Percentiles rank a stretch among this genome's conserved stretches.
phyloP scores from a whole-genome alignment of 2,888 invertebrate species.

The Cantharis flavilabris region DNA sequence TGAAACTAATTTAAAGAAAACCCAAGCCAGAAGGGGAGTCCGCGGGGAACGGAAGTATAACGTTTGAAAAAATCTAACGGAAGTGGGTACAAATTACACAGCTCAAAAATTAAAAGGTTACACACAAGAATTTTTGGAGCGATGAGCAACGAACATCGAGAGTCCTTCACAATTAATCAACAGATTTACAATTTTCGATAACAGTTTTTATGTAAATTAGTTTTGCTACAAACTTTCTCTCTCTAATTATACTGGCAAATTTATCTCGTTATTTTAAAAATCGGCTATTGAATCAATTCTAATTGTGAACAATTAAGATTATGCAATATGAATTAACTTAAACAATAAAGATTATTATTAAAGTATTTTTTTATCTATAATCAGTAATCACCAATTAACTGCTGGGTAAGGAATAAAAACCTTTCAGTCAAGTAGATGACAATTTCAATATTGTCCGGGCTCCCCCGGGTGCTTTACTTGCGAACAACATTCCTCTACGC shows the following conservation, averaged over 20 bases:
- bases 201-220: neutral
- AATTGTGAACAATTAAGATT: neutral
- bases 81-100: neutral
- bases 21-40: neutral
- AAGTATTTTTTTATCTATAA: neutral
- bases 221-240: neutral
- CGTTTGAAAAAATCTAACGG: neutral
- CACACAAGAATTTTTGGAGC: neutral
- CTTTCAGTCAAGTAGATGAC: neutral
- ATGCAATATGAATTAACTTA: neutral
- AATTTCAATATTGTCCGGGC: neutral
- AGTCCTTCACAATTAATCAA: neutral
- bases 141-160: neutral
- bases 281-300: neutral
- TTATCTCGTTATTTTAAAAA: neutral
- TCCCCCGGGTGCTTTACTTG: neutral
- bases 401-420: neutral
- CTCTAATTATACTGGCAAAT: neutral
- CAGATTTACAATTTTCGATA: neutral
- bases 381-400: neutral
- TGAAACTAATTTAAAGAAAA: neutral
- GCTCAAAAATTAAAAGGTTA: neutral
- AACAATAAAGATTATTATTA: neutral
- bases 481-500: neutral
- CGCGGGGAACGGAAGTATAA: neutral